A percentile compares a stretch with the other conserved stretches of the same genome.
Evolutionary conservation across 1,140 invertebrate genomes (phyloP).

Genomic region (Brachionus asplanchnoidis): DNA sequence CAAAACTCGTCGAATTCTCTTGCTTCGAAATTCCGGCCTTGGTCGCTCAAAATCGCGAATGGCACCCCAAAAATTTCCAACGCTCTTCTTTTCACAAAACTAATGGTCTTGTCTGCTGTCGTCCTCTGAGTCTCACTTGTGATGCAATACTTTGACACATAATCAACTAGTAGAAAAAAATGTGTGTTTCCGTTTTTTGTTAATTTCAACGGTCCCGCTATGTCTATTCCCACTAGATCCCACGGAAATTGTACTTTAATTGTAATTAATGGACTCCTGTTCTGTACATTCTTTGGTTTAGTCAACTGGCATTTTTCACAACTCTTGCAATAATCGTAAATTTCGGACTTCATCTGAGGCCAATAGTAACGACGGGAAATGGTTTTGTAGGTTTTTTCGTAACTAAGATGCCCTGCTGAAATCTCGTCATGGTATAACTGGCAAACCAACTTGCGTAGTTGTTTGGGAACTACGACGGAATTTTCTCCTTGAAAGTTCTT

Average conservation of each 20-base stretch:
- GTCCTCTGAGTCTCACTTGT: conserved; percentile 44
- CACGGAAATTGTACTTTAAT: not conserved
- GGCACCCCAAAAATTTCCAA: not conserved
- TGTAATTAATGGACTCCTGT: not conserved
- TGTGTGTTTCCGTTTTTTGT: conserved; percentile 46
- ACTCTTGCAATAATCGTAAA: not conserved
- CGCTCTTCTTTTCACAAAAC: not conserved
- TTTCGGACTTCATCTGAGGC: not conserved
- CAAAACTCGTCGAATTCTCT: too few relatives aligned
- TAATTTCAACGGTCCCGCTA: conserved; percentile 47
- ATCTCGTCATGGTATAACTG: not conserved
- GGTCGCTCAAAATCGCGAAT: too few relatives aligned
- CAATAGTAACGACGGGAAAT: not conserved
- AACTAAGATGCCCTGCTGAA: not conserved
- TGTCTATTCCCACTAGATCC: conserved; percentile 45
- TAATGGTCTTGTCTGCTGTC: not conserved
- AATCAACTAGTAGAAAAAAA: conserved; percentile 46
- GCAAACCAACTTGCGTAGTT: not conserved
- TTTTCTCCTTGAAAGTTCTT: not conserved
- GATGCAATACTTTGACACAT: conserved; percentile 49
- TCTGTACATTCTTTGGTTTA: not conserved
- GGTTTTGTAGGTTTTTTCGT: not conserved
- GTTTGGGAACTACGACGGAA: conserved; percentile 2
- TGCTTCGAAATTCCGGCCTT: too few relatives aligned
- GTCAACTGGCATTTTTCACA: too few relatives aligned